phyloP scores from a whole-genome alignment of 2,113 vertebrate species.

The Cygnus atratus region DNA sequence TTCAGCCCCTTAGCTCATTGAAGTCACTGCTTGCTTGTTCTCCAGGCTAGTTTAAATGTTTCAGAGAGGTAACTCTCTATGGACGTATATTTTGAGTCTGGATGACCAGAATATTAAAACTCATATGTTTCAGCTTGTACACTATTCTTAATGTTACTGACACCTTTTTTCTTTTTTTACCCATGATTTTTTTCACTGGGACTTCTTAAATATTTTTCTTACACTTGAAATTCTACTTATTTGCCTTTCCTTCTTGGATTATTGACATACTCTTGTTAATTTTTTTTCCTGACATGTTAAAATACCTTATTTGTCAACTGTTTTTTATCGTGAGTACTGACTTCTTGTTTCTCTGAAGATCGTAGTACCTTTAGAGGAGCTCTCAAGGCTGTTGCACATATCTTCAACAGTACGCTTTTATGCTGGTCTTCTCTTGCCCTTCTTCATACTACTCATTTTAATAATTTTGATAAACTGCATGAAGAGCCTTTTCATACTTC shows the following conservation, averaged over 20 bases:
- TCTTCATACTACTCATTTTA: not conserved
- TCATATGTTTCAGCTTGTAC: not conserved
- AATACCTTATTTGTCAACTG: not conserved
- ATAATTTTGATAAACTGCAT: not conserved
- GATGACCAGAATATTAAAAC: not conserved
- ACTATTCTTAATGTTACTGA: not conserved
- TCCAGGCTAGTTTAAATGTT: not conserved
- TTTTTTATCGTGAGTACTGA: not conserved
- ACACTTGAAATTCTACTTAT: not conserved
- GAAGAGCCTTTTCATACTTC: not conserved
- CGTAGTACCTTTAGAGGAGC: not conserved
- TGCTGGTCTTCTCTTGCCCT: not conserved
- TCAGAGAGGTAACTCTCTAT: not conserved
- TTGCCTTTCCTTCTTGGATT: not conserved
- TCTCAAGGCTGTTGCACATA: not conserved
- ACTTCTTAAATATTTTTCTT: not conserved
- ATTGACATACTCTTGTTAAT: not conserved
- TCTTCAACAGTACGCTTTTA: not conserved
- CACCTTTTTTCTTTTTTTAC: not conserved
- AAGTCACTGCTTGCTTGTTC: not conserved
- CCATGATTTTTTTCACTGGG: not conserved
- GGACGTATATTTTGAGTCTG: not conserved
- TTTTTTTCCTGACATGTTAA: not conserved
- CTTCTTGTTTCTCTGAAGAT: not conserved
- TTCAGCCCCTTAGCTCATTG: accelerated